A percentile compares a stretch with the other conserved stretches of the same genome.
Evolutionary conservation across 92 coral and sea anemone species (phyloP).

Genomic region (Heliopora coerulea): DNA sequence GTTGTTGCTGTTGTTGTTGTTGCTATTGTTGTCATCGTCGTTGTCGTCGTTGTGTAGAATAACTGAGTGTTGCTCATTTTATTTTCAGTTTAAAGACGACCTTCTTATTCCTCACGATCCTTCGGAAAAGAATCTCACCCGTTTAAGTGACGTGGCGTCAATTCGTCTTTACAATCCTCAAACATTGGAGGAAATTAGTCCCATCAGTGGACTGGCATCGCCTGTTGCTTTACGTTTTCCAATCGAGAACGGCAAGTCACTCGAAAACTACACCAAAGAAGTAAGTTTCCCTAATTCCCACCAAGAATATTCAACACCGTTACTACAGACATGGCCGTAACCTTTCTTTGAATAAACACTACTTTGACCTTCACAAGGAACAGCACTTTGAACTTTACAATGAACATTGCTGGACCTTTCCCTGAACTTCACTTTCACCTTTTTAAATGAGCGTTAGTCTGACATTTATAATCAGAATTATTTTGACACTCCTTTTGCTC

Average conservation of each 20-base stretch:
- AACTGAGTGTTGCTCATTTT: neutral
- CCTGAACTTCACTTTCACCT: no score
- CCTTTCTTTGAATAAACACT: no score
- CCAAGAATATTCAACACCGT: no score
- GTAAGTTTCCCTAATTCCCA: no score
- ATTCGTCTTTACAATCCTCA: constrained; percentile 73
- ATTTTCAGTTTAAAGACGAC: constrained; percentile 57
- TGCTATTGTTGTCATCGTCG: neutral
- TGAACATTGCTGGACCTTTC: no score
- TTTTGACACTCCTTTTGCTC: no score
- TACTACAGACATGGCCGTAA: no score
- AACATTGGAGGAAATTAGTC: constrained; percentile 56
- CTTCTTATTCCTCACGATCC: constrained; percentile 47
- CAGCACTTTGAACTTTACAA: no score
- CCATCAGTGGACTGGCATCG: constrained; percentile 43
- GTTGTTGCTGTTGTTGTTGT: constrained; percentile 1
- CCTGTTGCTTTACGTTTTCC: constrained; percentile 65
- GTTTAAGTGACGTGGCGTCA: constrained; percentile 65
- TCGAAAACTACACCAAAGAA: constrained; percentile 35
- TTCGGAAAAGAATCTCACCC: constrained; percentile 40
- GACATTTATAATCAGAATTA: no score
- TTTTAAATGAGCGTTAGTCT: no score
- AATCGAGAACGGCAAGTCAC: constrained; percentile 36
- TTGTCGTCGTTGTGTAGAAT: neutral
- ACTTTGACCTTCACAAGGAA: no score